Base-by-base conservation (phyloP, 2,888 invertebrate genomes). In the Molorchus minor region DNA sequence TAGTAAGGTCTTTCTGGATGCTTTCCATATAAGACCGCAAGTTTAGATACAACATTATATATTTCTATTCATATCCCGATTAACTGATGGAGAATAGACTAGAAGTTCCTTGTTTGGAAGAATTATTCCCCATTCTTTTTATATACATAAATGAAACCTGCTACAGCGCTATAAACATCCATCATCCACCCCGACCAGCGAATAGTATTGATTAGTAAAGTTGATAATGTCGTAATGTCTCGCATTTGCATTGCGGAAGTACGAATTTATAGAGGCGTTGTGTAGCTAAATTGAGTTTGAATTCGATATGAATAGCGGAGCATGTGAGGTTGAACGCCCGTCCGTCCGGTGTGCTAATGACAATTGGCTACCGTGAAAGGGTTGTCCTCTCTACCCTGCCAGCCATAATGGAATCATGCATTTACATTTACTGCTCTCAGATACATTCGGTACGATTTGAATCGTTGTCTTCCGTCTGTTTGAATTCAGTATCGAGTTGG, bases 361-460 rank as follows among this genome's bases (percentile, higher is more conserved):
- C 75, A 77, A 77, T 77, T 77, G 77, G 77, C 76, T 73, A 73
- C 69, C 72, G 73, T 74, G 72, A 74, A 77, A 76, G 77, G 77
- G 77, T 75, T 76, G 73, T 69, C 67, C 71, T 66, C 59, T 63
- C 61, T 62, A 67, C 36, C 54, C 56, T 21, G 56, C 47, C 56
- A 62, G 58, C 73, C 68, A 73, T 76, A 77, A 77, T 76, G 73
- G 75, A 75, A 75, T 73, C 75, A 70, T 69, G 72, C 75, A 73
- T 75, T 75, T 73, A 71, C 74, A 75, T 75, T 73, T 72, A 73
- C 73, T 65, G 68, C 68, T 71, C 65, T 67, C 62, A 64, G 67
- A 68, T 66, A 63, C 55, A 64, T 62, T 61, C 61, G 36, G 56
- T 30, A 43, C 61, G 56, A 59, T 59, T 61, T 36, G 44, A 65